Base-by-base conservation (phyloP, 1,140 invertebrate genomes). In the Antheraea mylitta region DNA sequence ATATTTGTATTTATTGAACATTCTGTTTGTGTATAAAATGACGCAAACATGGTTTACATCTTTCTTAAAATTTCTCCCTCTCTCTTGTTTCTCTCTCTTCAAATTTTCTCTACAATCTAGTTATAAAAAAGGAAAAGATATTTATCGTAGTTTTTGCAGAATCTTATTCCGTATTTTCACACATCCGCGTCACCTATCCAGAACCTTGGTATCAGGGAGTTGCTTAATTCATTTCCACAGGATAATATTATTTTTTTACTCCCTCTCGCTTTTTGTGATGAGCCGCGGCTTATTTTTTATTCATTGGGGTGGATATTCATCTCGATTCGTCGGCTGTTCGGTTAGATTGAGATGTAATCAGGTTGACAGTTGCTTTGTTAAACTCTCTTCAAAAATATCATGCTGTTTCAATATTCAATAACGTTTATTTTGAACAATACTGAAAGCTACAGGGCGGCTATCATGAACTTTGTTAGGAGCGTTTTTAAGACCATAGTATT, bases 191-290 rank as follows among this genome's bases (percentile, higher is more conserved):
- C 72, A 76, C 70, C 69, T 79, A 81, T 81, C 76, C 80, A 64
- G 72, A 68, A 69, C 68, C 83, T 68, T 74, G 79, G 84, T 89
- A 90, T 91, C 87, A 83, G 79, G 68, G 82, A 86, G 85, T 80
- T 85, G 83, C 87, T 91, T 91, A 91, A 91, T 91, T 91, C 89
- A 90, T 91, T 90, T 91, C 86, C 84, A 85, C 81, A 75, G 88
- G 89, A 92, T 92, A 90, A 92, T 92, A 92, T 92, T 92, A 92
- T 92, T 92, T 92, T 92, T 91, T 90, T 91, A 89, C 89, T 87
- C 86, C 87, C 87, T 77, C 78, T 68, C 81, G 67, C 70, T 83
- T 86, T 88, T 84, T 83, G 75, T 80, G 76, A 81, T 82, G 82
- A 87, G 83, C 80, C 85, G 78, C 73, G 74, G 79, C 81, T 87